Evolutionary conservation across 2,113 vertebrate genomes (phyloP).

Genomic region (Gnathonemus longibarbis): DNA sequence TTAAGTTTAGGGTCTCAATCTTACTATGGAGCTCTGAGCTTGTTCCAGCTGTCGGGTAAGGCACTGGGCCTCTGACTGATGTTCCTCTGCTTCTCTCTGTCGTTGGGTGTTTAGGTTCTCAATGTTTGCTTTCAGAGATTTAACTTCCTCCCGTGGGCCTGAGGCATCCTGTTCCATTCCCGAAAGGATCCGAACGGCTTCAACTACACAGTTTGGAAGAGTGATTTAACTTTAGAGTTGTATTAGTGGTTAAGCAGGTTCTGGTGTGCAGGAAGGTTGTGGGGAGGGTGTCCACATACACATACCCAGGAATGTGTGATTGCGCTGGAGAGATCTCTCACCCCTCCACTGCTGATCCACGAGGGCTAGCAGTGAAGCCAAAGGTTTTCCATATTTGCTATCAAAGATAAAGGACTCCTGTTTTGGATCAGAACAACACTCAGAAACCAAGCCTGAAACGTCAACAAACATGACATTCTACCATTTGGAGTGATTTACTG

Average conservation of each 20-base stretch:
- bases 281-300: constrained; percentile 20
- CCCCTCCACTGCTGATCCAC: constrained; percentile 68
- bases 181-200: constrained; percentile 64
- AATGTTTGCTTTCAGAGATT: constrained; percentile 48
- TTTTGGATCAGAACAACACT: not conserved
- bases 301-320: constrained; percentile 70
- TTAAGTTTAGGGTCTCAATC: constrained; percentile 23
- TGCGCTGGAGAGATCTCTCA: constrained; percentile 55
- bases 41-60: constrained; percentile 50
- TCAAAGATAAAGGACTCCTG: not conserved
- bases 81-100: constrained; percentile 40
- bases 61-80: constrained; percentile 34
- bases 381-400: constrained; percentile 47
- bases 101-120: constrained; percentile 37
- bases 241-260: not conserved
- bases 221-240: not conserved
- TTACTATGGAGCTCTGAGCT: constrained; percentile 52
- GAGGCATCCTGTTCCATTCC: constrained; percentile 51
- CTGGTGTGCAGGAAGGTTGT: not conserved
- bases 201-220: constrained; percentile 48
- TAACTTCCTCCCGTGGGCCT: constrained; percentile 44
- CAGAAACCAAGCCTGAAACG: not conserved
- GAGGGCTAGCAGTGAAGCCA: constrained; percentile 63
- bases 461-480: not conserved
- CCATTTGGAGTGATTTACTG: not conserved